Conservation (phyloP, 1,140 invertebrate genomes). For the Drosophila erecta region DNA sequence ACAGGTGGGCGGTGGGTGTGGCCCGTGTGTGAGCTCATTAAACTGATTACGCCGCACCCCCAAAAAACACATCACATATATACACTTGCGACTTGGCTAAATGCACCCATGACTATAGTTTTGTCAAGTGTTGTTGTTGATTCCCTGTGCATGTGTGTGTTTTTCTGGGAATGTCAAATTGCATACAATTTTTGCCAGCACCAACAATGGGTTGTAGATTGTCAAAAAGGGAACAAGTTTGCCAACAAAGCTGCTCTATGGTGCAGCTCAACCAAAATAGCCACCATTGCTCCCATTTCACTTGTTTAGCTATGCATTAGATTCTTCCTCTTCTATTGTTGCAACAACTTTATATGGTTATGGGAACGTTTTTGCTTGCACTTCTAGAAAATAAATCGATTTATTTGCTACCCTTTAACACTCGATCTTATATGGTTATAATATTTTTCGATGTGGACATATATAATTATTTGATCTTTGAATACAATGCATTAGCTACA, state of each 20-base stretch:
- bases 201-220: conserved; percentile 33
- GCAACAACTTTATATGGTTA: conserved; percentile 35
- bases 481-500: too few species aligned
- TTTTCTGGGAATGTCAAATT: conserved; percentile 50
- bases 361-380: conserved; percentile 26
- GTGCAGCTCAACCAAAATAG: conserved; percentile 12
- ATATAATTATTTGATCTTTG: too few species aligned
- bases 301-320: conserved; percentile 75
- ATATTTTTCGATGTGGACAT: too few species aligned
- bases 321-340: conserved; percentile 50
- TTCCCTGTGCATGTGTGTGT: conserved; percentile 17
- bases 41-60: conserved; percentile 54
- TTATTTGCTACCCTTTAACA: neutral
- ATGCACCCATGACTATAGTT: conserved; percentile 59
- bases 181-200: conserved; percentile 62
- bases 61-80: neutral
- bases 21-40: conserved; percentile 69
- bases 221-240: conserved; percentile 32
- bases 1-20: conserved; percentile 10
- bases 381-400: conserved; percentile 11
- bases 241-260: conserved; percentile 43
- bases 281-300: conserved; percentile 36
- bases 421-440: too few species aligned
- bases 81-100: conserved; percentile 34
- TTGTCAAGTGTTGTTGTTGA: conserved; percentile 37